phyloP scores from a whole-genome alignment of 2,113 vertebrate species.

The Sylvilagus bachmani region DNA sequence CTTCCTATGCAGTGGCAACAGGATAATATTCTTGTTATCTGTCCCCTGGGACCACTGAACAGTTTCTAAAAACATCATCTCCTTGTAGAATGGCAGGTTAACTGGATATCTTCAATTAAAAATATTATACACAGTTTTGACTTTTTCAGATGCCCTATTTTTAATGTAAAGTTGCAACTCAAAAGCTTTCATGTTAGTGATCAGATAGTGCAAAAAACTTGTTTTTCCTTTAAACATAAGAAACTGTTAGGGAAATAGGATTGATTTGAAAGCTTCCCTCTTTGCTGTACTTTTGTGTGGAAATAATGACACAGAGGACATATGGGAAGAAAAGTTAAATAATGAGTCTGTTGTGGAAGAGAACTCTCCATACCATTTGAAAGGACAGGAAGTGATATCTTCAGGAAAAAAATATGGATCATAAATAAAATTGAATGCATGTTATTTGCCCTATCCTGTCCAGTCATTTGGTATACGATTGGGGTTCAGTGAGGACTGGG shows the following conservation, averaged over 20 bases:
- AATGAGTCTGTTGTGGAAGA: not conserved
- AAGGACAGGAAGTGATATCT: not conserved
- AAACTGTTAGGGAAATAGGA: not conserved
- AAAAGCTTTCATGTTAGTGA: not conserved
- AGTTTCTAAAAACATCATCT: slow-evolving; percentile 29
- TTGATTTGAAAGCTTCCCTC: not conserved
- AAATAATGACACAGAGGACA: not conserved
- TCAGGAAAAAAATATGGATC: slow-evolving; percentile 26
- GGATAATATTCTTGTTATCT: slow-evolving; percentile 41
- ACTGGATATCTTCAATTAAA: slow-evolving; percentile 6
- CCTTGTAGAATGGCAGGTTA: slow-evolving; percentile 15
- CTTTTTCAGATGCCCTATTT: slow-evolving; percentile 1
- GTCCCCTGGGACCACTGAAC: not conserved
- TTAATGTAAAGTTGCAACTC: slow-evolving; percentile 14
- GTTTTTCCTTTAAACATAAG: not conserved
- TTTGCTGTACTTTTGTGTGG: slow-evolving; percentile 7
- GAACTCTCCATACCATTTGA: not conserved
- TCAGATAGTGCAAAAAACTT: not conserved
- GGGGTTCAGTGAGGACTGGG: not conserved
- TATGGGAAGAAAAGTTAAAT: not conserved
- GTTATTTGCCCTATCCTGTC: not conserved
- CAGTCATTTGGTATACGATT: not conserved
- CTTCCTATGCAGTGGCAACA: not conserved
- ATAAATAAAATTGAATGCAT: not conserved
- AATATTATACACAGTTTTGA: not conserved